phyloP scores from a whole-genome alignment of 2,888 invertebrate genomes.

The Eupithecia centaureata region DNA sequence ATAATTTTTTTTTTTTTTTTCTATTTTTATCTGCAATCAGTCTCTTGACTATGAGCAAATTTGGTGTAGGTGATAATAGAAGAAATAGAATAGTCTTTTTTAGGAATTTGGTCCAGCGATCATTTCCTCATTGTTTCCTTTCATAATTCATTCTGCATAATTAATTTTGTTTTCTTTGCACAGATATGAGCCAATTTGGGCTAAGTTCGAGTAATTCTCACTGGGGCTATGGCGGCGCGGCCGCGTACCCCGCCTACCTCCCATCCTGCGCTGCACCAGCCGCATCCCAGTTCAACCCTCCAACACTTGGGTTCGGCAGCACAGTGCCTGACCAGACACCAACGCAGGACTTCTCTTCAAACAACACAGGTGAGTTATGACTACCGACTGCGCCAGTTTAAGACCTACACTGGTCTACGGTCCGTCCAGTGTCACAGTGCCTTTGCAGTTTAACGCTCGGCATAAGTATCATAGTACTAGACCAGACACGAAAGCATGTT shows the following conservation, averaged over 20 bases:
- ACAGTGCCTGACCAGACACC: slow-evolving; percentile 86
- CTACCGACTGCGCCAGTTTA: slow-evolving; percentile 6
- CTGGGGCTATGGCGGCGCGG: slow-evolving; percentile 94
- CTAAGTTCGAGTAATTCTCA: slow-evolving; percentile 93
- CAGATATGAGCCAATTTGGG: slow-evolving; percentile 94
- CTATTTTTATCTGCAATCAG: too few species aligned
- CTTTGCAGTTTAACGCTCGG: not conserved
- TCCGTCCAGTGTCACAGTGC: not conserved
- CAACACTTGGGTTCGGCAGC: slow-evolving; percentile 88
- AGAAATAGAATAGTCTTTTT: too few species aligned
- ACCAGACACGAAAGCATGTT: not conserved
- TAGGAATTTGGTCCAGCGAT: too few species aligned
- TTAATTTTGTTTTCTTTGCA: slow-evolving; percentile 35
- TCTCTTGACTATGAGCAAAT: too few species aligned
- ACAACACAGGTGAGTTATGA: slow-evolving; percentile 77
- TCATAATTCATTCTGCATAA: not conserved
- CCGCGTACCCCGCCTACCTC: slow-evolving; percentile 94
- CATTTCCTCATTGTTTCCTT: too few species aligned
- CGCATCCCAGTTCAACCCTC: slow-evolving; percentile 88
- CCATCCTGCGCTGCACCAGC: slow-evolving; percentile 90
- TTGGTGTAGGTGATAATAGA: too few species aligned
- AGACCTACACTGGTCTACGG: not conserved
- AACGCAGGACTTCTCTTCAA: slow-evolving; percentile 84
- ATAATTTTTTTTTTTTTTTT: too few species aligned
- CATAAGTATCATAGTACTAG: not conserved